Evolutionary conservation across 2,888 invertebrate genomes (phyloP), one percentile per base, ranked within the genome.

Genomic region (Agrotis puta): DNA sequence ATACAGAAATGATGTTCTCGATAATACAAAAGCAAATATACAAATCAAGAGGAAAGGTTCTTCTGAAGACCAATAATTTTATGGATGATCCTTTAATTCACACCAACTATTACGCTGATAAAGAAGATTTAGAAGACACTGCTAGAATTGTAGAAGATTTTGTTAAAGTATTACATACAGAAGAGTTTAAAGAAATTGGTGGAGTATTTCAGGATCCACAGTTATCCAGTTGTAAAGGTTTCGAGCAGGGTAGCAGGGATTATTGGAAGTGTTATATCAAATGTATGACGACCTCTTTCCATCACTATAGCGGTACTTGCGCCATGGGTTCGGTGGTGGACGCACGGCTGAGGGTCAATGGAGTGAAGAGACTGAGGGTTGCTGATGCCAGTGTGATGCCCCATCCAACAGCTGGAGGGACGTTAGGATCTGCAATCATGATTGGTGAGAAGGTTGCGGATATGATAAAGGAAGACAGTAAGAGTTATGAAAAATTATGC

Each of bases 391-490:
- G 90, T 63, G 67, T 87, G 0, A 89, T 97, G 95, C 97, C 97
- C 0, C 90, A 53, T 14, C 72, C 91, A 16, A 96, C 96, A 0
- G 91, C 94, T 0, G 96, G 96, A 1, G 97, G 97, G 0, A 97
- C 97, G 81, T 96, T 96, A 0, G 97, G 96, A 0, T 96, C 97
- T 0, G 79, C 84, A 2, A 81, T 90, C n/a, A 88, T 89, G 88
- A 84, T 90, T 20, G 90, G 82, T 0, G 90, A 90, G 54, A 87
- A 87, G 67, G 87, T 78, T 77, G 70, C 77, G 0, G 82, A 74
- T 58, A 64, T 47, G 86, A 89, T 78, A 73, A 83, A 73, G 81
- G 87, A 75, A 67, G 72, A 82, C 33, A 74, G 74, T 18, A 50
- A n/a, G 33, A 33, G 33, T 3, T 33, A 33, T 33, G 33, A 33